A percentile compares a stretch with the other conserved stretches of the same genome.
Conservation (phyloP, 2,797 vertebrate genomes). For the Peromyscus melanophrys region DNA sequence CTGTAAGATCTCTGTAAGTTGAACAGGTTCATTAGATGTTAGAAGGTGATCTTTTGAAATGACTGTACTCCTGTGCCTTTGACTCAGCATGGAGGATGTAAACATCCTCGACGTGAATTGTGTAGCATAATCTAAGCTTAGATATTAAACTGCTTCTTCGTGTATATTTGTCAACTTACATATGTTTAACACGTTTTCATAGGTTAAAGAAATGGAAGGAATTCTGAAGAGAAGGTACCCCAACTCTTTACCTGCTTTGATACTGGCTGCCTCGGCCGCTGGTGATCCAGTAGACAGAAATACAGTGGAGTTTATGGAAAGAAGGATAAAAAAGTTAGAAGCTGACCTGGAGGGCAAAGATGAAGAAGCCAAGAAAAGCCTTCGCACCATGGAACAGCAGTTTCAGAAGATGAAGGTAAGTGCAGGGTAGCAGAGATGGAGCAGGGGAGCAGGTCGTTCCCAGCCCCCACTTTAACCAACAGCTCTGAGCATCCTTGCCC, state of each 20-base stretch:
- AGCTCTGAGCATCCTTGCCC: neutral
- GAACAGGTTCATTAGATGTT: neutral
- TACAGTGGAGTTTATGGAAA: constrained; percentile 93
- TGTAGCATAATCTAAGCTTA: constrained; percentile 16
- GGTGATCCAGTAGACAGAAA: constrained; percentile 84
- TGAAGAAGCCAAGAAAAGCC: constrained; percentile 95
- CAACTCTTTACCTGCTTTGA: constrained; percentile 96
- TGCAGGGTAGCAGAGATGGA: neutral
- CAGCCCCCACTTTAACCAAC: neutral
- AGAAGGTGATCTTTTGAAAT: neutral
- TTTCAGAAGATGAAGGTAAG: constrained; percentile 96
- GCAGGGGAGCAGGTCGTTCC: neutral
- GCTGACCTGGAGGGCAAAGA: constrained; percentile 94
- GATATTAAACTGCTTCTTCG: constrained; percentile 47
- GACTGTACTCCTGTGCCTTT: constrained; percentile 1
- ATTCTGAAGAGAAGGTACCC: constrained; percentile 94
- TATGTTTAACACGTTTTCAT: constrained; percentile 54
- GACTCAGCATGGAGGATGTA: constrained; percentile 11
- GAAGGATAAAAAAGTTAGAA: constrained; percentile 94
- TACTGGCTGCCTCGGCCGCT: constrained; percentile 93
- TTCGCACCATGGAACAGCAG: constrained; percentile 95
- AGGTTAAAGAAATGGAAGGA: constrained; percentile 93
- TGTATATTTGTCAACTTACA: constrained; percentile 12
- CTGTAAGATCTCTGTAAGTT: constrained; percentile 3
- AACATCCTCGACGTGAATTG: neutral